These are phyloP conservation scores for Subanguina moxae DNA, from an alignment of 1,140 invertebrate species.

Conservation along the genomic window DNA sequence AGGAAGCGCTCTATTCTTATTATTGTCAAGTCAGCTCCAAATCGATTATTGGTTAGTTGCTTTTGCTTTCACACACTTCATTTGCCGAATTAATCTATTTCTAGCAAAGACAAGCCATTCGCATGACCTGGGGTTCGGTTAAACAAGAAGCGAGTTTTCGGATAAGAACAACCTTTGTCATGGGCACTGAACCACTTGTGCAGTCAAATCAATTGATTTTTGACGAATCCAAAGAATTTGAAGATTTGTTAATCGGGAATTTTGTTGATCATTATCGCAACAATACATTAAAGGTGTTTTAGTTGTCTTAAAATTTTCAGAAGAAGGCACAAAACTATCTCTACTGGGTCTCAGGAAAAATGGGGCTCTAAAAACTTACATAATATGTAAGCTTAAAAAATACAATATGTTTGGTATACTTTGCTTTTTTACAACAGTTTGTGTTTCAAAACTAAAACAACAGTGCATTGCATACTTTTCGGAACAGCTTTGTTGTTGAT, in stretches of 20 bases:
- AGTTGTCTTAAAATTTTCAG: constrained; percentile 8
- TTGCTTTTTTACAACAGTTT: no score
- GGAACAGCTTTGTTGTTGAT: no score
- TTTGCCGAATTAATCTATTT: no score
- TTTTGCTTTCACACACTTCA: no score
- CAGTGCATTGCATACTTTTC: no score
- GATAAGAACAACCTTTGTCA: constrained; percentile 47
- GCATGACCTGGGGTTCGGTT: constrained; percentile 41
- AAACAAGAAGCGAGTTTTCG: constrained; percentile 30
- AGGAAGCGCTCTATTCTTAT: constrained; percentile 36
- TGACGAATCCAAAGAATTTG: constrained; percentile 24
- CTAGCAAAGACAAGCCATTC: constrained; percentile 45
- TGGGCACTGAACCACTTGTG: constrained; percentile 27
- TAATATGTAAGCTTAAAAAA: no score
- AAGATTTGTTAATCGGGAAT: constrained; percentile 43
- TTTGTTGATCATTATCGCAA: constrained; percentile 47
- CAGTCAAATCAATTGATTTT: constrained; percentile 1
- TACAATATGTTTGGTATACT: no score
- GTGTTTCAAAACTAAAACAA: no score
- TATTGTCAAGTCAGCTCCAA: constrained; percentile 39
- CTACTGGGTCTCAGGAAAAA: no score
- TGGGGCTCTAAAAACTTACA: no score
- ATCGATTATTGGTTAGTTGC: constrained; percentile 25
- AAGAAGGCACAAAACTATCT: no score
- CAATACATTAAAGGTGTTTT: constrained; percentile 48